phyloP scores from a whole-genome alignment of 2,797 vertebrate species.

The Danio jaintianensis region DNA sequence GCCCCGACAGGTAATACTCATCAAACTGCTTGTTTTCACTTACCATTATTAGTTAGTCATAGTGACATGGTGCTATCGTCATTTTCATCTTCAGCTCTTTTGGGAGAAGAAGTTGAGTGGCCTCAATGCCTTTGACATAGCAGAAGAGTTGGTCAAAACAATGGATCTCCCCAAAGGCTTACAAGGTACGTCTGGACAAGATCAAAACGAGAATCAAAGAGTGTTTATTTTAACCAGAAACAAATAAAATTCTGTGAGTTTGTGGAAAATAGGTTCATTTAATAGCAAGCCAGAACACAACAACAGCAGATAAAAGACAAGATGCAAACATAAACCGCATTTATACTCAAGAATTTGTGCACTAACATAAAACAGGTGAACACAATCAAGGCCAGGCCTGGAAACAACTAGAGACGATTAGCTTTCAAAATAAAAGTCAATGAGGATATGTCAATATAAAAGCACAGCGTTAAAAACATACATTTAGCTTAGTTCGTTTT shows the following conservation, averaged over 20 bases:
- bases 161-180: constrained; percentile 98
- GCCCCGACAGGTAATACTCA: constrained; percentile 87
- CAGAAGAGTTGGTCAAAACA: constrained; percentile 96
- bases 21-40: constrained; percentile 4
- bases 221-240: constrained; percentile 5
- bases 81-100: constrained; percentile 84
- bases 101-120: constrained; percentile 99
- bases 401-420: not conserved
- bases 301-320: not conserved
- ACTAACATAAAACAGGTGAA: constrained; percentile 1
- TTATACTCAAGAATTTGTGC: not conserved
- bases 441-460: constrained; percentile 9
- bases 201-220: not conserved
- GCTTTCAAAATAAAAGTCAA: constrained; percentile 22
- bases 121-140: constrained; percentile 95
- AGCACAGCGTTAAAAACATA: not conserved
- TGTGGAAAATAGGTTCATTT: not conserved
- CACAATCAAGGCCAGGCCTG: not conserved
- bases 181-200: constrained; percentile 81
- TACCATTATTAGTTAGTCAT: not conserved
- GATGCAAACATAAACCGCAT: not conserved
- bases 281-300: not conserved
- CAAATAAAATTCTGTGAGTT: not conserved
- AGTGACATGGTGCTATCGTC: constrained; percentile 6
- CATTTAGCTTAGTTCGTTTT: too few species aligned